Percentiles rank a stretch among this genome's conserved stretches.
These are phyloP conservation scores for Emys orbicularis DNA, from an alignment of 2,797 vertebrate species.

Conservation along the genomic window DNA sequence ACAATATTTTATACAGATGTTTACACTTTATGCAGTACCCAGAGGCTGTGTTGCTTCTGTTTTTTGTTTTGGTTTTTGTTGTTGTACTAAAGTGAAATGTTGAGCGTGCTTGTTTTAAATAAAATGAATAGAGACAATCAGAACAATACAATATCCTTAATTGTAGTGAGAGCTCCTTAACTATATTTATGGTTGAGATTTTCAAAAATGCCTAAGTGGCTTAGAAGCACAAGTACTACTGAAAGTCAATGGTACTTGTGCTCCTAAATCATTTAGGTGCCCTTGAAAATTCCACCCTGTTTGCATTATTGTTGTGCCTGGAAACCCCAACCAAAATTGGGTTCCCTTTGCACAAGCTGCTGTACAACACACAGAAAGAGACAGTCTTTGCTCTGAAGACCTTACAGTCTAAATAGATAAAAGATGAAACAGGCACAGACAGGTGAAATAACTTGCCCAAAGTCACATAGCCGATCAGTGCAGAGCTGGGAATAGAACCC, in stretches of 20 bases:
- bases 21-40: background rate
- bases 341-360: background rate
- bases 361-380: background rate
- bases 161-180: background rate
- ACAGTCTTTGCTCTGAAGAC: background rate
- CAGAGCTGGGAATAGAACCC: background rate
- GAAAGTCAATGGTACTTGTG: background rate
- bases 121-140: background rate
- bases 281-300: background rate
- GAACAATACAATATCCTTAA: background rate
- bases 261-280: background rate
- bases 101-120: background rate
- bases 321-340: background rate
- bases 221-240: background rate
- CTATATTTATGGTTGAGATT: background rate
- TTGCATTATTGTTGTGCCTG: background rate
- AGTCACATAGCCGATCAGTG: background rate
- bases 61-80: background rate
- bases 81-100: background rate
- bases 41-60: background rate
- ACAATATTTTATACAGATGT: background rate
- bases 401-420: background rate
- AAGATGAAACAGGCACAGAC: background rate
- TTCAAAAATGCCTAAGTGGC: background rate
- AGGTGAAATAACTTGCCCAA: background rate